A percentile compares a stretch with the other conserved stretches of the same genome.
Conservation (phyloP, 2,113 vertebrate species). For the Solenodon paradoxus region DNA sequence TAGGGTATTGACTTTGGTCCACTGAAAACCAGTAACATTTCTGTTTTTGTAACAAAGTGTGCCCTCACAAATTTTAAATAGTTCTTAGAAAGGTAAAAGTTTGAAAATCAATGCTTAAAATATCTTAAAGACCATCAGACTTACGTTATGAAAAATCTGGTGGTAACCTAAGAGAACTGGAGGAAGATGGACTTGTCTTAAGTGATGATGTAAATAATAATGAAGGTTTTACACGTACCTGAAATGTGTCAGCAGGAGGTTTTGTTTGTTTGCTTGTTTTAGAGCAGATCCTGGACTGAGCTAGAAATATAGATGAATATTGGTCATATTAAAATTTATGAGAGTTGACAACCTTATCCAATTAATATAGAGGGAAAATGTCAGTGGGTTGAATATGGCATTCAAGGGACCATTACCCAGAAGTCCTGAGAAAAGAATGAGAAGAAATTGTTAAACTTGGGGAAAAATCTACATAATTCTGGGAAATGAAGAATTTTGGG, state of each 20-base stretch:
- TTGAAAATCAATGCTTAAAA: not conserved
- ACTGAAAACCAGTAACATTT: not conserved
- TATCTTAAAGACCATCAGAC: not conserved
- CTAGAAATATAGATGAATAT: not conserved
- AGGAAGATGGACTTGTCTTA: not conserved
- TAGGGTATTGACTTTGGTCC: not conserved
- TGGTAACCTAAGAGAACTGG: not conserved
- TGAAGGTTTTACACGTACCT: not conserved
- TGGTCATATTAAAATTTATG: not conserved
- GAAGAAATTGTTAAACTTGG: not conserved
- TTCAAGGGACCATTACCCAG: not conserved
- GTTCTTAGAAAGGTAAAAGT: not conserved
- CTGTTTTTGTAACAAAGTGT: not conserved
- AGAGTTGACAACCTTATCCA: not conserved
- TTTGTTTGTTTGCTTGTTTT: not conserved
- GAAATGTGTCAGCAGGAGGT: not conserved
- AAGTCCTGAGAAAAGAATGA: not conserved
- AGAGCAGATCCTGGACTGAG: not conserved
- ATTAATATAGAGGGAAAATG: not conserved
- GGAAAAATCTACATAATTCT: not conserved
- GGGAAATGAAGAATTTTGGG: no score
- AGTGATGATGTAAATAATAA: not conserved
- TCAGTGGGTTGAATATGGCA: fast-evolving
- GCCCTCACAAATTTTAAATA: not conserved
- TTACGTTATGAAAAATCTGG: not conserved